These are phyloP conservation scores for Nycticryphes semicollaris DNA, from an alignment of 2,113 vertebrate genomes.

Conservation along the genomic window DNA sequence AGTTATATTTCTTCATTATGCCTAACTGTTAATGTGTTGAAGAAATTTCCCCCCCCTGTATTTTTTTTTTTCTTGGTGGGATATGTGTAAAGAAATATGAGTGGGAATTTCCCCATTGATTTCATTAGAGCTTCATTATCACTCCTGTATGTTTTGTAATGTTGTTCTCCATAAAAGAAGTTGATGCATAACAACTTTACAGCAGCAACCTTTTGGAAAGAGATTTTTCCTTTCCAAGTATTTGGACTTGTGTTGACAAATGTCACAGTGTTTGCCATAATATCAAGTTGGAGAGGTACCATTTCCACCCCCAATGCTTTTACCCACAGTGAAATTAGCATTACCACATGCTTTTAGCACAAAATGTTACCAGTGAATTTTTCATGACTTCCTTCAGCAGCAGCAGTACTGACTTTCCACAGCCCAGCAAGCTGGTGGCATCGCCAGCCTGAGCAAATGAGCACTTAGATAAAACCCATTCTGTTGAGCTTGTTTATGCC, in stretches of 20 bases:
- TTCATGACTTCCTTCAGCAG: background rate
- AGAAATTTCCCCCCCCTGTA: background rate
- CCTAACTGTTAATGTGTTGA: background rate
- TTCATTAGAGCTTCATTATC: slow-evolving; percentile 9
- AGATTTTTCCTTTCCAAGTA: background rate
- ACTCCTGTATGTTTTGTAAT: background rate
- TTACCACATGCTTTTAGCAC: background rate
- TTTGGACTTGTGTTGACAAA: slow-evolving; percentile 7
- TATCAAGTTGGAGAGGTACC: background rate
- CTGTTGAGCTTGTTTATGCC: background rate
- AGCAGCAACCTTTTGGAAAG: background rate
- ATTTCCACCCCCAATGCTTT: slow-evolving; percentile 11
- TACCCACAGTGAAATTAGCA: background rate
- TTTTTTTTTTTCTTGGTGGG: background rate
- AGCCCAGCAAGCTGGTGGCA: background rate
- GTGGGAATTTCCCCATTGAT: background rate
- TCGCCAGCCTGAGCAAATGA: background rate
- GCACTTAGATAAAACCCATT: background rate
- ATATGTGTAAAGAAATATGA: background rate
- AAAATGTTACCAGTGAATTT: slow-evolving; percentile 40
- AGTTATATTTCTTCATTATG: background rate
- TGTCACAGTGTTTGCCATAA: background rate
- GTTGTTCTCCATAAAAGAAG: background rate
- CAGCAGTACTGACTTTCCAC: background rate
- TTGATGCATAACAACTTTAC: background rate